phyloP scores from a whole-genome alignment of 2,797 vertebrate species.

The Hypotaenidia philippensis region DNA sequence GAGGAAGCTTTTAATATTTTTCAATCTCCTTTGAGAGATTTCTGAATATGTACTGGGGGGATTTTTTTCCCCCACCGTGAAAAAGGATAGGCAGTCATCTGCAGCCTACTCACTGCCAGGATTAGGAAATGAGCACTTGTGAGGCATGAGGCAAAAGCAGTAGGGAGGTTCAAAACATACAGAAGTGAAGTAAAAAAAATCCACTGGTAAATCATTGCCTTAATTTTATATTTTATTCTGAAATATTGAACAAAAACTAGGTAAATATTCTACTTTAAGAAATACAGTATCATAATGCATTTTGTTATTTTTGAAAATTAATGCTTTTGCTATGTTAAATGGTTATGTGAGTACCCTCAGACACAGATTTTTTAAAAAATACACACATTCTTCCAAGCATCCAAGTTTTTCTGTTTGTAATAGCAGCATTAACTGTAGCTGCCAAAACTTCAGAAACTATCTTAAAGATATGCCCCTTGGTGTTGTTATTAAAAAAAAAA shows the following conservation, averaged over 20 bases:
- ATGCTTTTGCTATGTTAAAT: not conserved
- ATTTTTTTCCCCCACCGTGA: not conserved
- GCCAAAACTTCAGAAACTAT: not conserved
- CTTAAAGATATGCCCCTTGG: not conserved
- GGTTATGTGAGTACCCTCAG: not conserved
- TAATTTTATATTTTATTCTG: not conserved
- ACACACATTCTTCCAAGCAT: not conserved
- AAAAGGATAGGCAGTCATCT: slow-evolving; percentile 18
- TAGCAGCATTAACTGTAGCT: not conserved
- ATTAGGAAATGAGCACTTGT: slow-evolving; percentile 2
- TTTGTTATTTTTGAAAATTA: not conserved
- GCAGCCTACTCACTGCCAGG: not conserved
- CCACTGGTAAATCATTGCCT: not conserved
- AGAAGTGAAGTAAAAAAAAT: not conserved
- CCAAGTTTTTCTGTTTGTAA: not conserved
- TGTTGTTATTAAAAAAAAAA: not conserved
- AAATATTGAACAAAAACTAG: not conserved
- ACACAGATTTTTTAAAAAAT: not conserved
- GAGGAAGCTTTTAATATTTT: not conserved
- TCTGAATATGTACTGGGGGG: not conserved
- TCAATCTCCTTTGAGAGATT: not conserved
- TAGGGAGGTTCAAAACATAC: not conserved
- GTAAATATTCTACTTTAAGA: not conserved
- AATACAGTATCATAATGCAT: not conserved
- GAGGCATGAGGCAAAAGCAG: not conserved